phyloP scores from a whole-genome alignment of 1,140 invertebrate genomes.

The Propsilocerus akamusi region DNA sequence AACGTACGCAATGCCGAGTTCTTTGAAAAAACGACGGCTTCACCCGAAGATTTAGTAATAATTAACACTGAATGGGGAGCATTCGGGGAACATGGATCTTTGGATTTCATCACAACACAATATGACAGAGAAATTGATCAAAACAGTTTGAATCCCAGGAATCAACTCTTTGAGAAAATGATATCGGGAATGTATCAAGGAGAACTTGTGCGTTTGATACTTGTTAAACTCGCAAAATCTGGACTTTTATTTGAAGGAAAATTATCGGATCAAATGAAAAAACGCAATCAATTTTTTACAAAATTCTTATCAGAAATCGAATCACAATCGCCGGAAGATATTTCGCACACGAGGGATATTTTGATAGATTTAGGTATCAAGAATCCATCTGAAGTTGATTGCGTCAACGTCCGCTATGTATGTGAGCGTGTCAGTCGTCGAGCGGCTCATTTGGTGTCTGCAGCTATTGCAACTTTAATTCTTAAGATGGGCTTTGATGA shows the following conservation, averaged over 20 bases:
- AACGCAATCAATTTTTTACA: slow-evolving; percentile 74
- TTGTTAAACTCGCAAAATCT: slow-evolving; percentile 60
- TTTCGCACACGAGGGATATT: slow-evolving; percentile 69
- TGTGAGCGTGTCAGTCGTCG: slow-evolving; percentile 84
- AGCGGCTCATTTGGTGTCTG: slow-evolving; percentile 85
- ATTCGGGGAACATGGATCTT: slow-evolving; percentile 75
- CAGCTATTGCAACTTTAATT: slow-evolving; percentile 64
- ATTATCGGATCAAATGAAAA: slow-evolving; percentile 52
- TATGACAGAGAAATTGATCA: slow-evolving; percentile 78
- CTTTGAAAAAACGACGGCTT: slow-evolving; percentile 27
- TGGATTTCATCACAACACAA: slow-evolving; percentile 78
- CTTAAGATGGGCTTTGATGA: slow-evolving; percentile 77
- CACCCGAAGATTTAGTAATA: slow-evolving; percentile 42
- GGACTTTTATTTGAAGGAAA: slow-evolving; percentile 66
- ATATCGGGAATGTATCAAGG: slow-evolving; percentile 92
- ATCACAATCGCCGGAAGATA: slow-evolving; percentile 65
- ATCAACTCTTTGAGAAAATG: slow-evolving; percentile 88
- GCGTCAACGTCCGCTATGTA: slow-evolving; percentile 74
- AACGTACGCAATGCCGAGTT: slow-evolving; percentile 51
- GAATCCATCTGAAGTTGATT: slow-evolving; percentile 69
- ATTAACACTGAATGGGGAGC: slow-evolving; percentile 97
- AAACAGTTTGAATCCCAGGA: slow-evolving; percentile 64
- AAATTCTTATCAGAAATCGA: slow-evolving; percentile 99
- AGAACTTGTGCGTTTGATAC: slow-evolving; percentile 56
- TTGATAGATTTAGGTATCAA: slow-evolving; percentile 61